phyloP scores from a whole-genome alignment of 2,797 vertebrate genomes.

The Tadarida brasiliensis region DNA sequence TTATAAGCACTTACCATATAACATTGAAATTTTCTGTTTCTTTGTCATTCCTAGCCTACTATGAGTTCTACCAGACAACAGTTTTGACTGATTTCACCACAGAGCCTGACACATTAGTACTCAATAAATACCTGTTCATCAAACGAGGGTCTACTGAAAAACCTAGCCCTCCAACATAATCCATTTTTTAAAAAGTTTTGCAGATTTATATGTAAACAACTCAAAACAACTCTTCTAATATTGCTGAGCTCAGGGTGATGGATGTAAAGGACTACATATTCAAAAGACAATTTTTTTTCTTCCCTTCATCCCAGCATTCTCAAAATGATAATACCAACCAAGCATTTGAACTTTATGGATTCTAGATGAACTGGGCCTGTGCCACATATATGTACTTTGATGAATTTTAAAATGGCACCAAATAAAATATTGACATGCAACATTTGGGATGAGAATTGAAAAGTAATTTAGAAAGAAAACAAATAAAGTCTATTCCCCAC shows the following conservation, averaged over 20 bases:
- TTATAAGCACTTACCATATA: neutral
- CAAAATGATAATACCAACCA: constrained; percentile 44
- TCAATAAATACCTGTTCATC: neutral
- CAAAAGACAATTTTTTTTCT: neutral
- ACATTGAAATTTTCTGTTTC: neutral
- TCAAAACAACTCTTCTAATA: neutral
- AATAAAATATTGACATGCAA: constrained; percentile 56
- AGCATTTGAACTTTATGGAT: constrained; percentile 55
- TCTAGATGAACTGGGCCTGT: constrained; percentile 42
- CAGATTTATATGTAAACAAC: neutral
- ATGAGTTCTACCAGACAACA: neutral
- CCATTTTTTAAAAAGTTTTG: neutral
- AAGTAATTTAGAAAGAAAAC: constrained; percentile 71
- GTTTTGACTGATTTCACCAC: neutral
- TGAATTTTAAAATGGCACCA: constrained; percentile 68
- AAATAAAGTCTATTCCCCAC: constrained; percentile 29
- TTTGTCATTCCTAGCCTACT: neutral
- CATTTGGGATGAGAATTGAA: constrained; percentile 60
- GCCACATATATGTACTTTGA: constrained; percentile 40
- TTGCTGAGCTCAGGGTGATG: neutral
- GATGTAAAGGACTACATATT: neutral
- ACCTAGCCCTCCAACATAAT: neutral
- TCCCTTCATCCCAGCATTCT: neutral
- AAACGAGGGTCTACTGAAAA: neutral
- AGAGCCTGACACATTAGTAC: neutral